phyloP scores from a whole-genome alignment of 2,888 invertebrate species.

The Drosophila lutescens region DNA sequence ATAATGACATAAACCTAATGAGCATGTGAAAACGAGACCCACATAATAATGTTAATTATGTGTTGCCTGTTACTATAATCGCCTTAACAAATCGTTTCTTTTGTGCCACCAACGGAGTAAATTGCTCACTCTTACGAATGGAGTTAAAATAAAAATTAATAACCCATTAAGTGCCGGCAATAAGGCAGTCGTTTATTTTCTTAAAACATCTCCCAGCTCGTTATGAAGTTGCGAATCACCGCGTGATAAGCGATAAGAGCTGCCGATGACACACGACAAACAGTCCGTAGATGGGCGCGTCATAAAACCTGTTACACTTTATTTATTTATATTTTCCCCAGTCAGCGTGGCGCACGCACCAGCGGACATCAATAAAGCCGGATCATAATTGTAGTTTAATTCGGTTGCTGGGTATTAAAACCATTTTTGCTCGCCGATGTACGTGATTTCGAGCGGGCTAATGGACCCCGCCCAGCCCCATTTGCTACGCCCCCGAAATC shows the following conservation, averaged over 20 bases:
- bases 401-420: constrained; percentile 30
- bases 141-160: neutral
- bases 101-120: constrained; percentile 3
- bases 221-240: constrained; percentile 17
- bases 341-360: constrained; percentile 20
- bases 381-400: constrained; percentile 44
- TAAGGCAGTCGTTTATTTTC: constrained; percentile 14
- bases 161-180: constrained; percentile 14
- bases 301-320: constrained; percentile 65
- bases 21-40: neutral
- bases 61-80: constrained; percentile 17
- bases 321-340: constrained; percentile 17
- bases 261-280: constrained; percentile 18
- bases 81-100: constrained; percentile 15
- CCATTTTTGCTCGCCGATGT: constrained; percentile 21
- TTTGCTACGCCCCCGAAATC: constrained; percentile 7
- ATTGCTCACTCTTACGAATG: neutral
- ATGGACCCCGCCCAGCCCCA: constrained; percentile 13
- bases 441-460: constrained; percentile 34
- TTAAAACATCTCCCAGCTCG: constrained; percentile 2
- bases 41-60: constrained; percentile 10
- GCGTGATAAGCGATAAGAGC: constrained; percentile 4
- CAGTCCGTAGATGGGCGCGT: constrained; percentile 31
- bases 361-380: constrained; percentile 33
- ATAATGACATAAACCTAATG: constrained; percentile 6